phyloP scores from a whole-genome alignment of 2,888 invertebrate genomes.

The Venustoraphidia nigricollis region DNA sequence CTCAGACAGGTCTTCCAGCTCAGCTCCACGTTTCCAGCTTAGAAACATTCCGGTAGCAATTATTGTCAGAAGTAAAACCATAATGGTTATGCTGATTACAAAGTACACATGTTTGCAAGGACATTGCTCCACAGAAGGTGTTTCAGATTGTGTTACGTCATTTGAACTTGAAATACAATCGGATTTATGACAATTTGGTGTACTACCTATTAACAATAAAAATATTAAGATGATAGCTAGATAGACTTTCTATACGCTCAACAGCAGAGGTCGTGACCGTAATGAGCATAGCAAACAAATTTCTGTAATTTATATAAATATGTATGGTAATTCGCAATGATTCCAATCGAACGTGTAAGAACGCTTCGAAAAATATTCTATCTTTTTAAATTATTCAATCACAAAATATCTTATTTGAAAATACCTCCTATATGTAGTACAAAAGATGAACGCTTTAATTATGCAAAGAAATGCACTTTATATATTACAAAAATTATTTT shows the following conservation, averaged over 20 bases:
- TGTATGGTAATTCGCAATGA: too few species aligned
- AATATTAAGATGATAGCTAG: background rate
- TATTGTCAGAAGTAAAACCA: conserved; percentile 2
- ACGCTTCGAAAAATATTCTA: too few species aligned
- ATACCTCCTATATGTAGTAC: too few species aligned
- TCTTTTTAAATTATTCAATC: too few species aligned
- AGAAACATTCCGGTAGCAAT: background rate
- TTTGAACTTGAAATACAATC: background rate
- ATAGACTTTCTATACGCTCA: background rate
- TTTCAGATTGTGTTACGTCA: background rate
- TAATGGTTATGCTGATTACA: background rate
- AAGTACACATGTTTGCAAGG: conserved; percentile 5
- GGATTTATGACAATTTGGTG: background rate
- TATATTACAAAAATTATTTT: too few species aligned
- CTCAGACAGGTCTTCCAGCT: background rate
- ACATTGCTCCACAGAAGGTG: background rate
- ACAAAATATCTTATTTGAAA: too few species aligned
- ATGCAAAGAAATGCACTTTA: too few species aligned
- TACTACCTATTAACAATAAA: background rate
- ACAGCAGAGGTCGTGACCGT: background rate
- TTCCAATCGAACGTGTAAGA: too few species aligned
- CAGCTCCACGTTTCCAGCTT: too few species aligned
- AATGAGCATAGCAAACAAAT: background rate
- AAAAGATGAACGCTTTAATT: too few species aligned
- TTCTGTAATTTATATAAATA: too few species aligned